Base-by-base conservation (phyloP, 2,113 vertebrate species). In the Microcebus tavaratra region DNA sequence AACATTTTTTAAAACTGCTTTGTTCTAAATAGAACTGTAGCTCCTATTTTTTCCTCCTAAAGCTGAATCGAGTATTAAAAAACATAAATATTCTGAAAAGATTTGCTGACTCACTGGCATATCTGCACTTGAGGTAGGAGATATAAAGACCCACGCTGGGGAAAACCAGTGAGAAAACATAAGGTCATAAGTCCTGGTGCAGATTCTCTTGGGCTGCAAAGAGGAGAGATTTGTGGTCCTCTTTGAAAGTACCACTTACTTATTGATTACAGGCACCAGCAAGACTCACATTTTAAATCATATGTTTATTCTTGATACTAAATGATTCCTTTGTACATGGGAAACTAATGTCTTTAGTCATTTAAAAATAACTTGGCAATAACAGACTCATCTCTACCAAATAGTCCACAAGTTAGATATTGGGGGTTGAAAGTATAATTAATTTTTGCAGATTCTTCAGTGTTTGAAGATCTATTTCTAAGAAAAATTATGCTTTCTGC, bases 21-120 rank as follows among this genome's bases (percentile, higher is more conserved):
- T 81, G 45, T 91, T 86, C 65, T 96, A 94, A 95, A 53, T 82
- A 78, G n/a, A 91, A 85, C 55, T 53, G 11, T 96, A 23, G 39
- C 7, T 94, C 34, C 34, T 91, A 34, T 57, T 23, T 93, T 92
- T 83, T 15, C 7, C 6, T 3, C 23, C 42, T 1, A 79, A 65
- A 75, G 98, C 98, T 98, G 96, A 99, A 98, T 91, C 96, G 94
- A 79, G 86, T 89, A 87, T 97, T 59, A 39, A 97, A 96, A 92
- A 94, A 95, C 84, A 31, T 94, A 98, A 98, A 98, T 96, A 95
- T 97, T 98, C 97, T 97, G 95, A 97, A 97, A 97, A 59, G 39
- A 96, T 81, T 87, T 97, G 68, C 91, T 89, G 89, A 90, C 65
- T 98, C 95, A 95, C 92, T 73, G 93, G 86, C 82, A 39, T 67